These are phyloP conservation scores for Drosophila lini DNA, from an alignment of 1,140 invertebrate genomes.

Conservation along the genomic window DNA sequence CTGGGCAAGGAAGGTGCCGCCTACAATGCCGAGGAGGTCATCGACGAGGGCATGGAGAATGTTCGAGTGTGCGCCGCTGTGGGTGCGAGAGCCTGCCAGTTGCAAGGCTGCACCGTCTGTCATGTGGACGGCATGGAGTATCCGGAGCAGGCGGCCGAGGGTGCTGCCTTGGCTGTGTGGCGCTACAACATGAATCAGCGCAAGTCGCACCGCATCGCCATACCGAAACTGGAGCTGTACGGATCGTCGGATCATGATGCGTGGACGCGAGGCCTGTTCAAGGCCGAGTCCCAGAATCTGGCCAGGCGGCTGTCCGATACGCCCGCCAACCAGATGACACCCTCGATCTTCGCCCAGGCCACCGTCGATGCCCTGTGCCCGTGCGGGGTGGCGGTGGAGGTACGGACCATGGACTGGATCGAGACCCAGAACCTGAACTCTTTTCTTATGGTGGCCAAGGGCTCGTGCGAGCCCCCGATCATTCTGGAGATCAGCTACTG, in stretches of 20 bases:
- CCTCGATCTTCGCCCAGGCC: slow-evolving; percentile 90
- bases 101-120: slow-evolving; percentile 86
- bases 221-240: slow-evolving; percentile 85
- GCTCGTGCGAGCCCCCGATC: slow-evolving; percentile 88
- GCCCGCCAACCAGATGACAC: slow-evolving; percentile 94
- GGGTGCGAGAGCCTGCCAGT: slow-evolving; percentile 86
- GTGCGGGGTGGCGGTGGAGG: slow-evolving; percentile 87
- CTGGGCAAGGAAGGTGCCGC: slow-evolving; percentile 87
- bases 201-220: slow-evolving; percentile 84
- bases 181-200: slow-evolving; percentile 88
- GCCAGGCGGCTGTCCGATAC: slow-evolving; percentile 91
- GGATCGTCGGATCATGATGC: slow-evolving; percentile 85
- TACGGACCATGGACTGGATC: slow-evolving; percentile 86
- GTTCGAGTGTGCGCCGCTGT: slow-evolving; percentile 85
- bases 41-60: slow-evolving; percentile 87
- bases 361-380: slow-evolving; percentile 85
- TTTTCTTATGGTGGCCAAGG: slow-evolving; percentile 91
- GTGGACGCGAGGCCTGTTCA: slow-evolving; percentile 90
- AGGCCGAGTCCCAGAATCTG: slow-evolving; percentile 94
- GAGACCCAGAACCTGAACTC: slow-evolving; percentile 77
- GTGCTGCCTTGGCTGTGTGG: slow-evolving; percentile 87
- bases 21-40: slow-evolving; percentile 87
- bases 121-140: slow-evolving; percentile 90
- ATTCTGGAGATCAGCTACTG: slow-evolving; percentile 68
- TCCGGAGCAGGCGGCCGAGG: slow-evolving; percentile 91